These are phyloP conservation scores for Cosmia trapezina DNA, from an alignment of 2,888 invertebrate species.

Conservation along the genomic window DNA sequence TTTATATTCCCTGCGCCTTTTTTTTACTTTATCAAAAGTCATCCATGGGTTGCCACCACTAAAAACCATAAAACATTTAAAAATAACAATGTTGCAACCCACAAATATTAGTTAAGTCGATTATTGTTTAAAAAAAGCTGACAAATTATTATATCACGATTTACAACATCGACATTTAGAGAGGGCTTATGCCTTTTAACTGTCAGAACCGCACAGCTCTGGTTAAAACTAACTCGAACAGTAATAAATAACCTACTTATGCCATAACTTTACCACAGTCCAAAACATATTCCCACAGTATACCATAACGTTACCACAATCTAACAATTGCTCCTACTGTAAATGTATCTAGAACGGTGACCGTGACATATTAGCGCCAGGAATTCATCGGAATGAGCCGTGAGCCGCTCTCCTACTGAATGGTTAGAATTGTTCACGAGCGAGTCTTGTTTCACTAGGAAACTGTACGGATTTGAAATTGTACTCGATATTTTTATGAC, in stretches of 20 bases:
- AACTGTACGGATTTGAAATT: conserved; percentile 10
- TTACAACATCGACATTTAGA: too few relatives aligned
- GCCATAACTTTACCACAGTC: background rate
- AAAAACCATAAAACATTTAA: too few relatives aligned
- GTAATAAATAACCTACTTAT: background rate
- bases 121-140: too few relatives aligned
- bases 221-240: too few relatives aligned
- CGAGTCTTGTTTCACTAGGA: conserved; percentile 26
- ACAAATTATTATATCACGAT: too few relatives aligned
- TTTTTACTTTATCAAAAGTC: too few relatives aligned
- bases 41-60: too few relatives aligned
- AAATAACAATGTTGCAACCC: too few relatives aligned
- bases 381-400: conserved; percentile 35
- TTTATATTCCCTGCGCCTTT: too few relatives aligned
- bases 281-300: conserved; percentile 9
- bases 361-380: conserved; percentile 57
- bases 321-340: conserved; percentile 16
- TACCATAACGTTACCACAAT: background rate
- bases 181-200: too few relatives aligned
- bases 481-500: background rate
- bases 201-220: too few relatives aligned
- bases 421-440: conserved; percentile 28
- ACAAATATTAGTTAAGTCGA: too few relatives aligned
- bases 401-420: conserved; percentile 51
- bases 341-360: conserved; percentile 43